These are phyloP conservation scores for Mechanitis mazaeus DNA, from an alignment of 2,888 invertebrate genomes.

Conservation along the genomic window DNA sequence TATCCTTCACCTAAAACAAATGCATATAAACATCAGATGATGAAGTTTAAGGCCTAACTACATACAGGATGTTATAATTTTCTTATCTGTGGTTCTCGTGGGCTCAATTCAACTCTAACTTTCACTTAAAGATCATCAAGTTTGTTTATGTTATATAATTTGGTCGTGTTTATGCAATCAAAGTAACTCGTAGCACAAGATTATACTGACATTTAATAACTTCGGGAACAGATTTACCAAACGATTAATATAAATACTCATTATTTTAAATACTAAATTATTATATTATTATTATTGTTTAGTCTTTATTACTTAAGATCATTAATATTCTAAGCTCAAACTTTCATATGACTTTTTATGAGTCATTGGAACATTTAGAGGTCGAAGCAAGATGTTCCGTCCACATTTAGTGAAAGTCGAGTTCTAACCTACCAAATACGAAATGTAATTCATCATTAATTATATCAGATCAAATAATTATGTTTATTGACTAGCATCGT, in stretches of 20 bases:
- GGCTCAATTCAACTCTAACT: not conserved
- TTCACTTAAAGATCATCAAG: not conserved
- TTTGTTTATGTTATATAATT: slow-evolving; percentile 4
- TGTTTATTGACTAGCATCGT: too few species aligned
- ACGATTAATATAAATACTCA: not conserved
- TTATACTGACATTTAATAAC: not conserved
- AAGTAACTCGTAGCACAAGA: not conserved
- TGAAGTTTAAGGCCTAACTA: too few species aligned
- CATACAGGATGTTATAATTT: too few species aligned
- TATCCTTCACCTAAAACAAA: too few species aligned
- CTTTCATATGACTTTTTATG: slow-evolving; percentile 20
- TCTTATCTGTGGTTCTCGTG: too few species aligned
- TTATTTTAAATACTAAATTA: too few species aligned
- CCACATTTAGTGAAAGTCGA: slow-evolving; percentile 22
- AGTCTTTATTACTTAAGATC: not conserved
- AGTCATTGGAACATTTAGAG: slow-evolving; percentile 17
- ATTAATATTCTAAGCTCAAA: slow-evolving; percentile 4
- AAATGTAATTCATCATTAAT: too few species aligned
- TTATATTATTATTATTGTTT: not conserved
- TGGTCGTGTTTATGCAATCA: not conserved
- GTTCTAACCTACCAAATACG: slow-evolving; percentile 4
- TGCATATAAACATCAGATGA: too few species aligned
- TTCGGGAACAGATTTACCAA: not conserved
- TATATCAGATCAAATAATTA: too few species aligned
- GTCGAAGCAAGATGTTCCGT: slow-evolving; percentile 20